Conservation (phyloP, 2,113 vertebrate genomes). For the Scophthalmus maximus region DNA sequence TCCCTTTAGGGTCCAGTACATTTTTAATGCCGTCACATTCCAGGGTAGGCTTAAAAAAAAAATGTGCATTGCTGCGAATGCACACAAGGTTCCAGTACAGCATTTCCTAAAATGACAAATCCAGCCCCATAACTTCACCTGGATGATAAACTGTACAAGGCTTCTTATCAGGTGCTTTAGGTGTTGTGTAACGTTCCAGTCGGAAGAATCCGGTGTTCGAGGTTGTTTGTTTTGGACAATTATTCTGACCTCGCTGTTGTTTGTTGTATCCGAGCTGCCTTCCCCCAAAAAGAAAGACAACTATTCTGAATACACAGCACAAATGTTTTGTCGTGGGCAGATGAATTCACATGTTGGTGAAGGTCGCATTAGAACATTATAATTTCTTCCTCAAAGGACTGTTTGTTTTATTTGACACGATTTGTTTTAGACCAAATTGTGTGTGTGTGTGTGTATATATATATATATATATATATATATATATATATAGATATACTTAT, state of each 20-base stretch:
- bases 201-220: too few species aligned
- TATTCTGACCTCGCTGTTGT: too few species aligned
- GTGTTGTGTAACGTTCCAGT: too few species aligned
- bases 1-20: constrained; percentile 10
- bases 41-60: not conserved
- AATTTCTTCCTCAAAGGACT: not conserved
- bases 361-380: not conserved
- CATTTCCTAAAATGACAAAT: not conserved
- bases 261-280: too few species aligned
- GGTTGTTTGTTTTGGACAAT: too few species aligned
- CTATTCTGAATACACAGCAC: too few species aligned
- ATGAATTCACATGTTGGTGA: not conserved
- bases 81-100: not conserved
- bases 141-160: not conserved
- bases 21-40: not conserved
- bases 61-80: not conserved
- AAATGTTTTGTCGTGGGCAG: not conserved
- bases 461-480: too few species aligned
- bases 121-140: not conserved
- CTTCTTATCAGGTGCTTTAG: not conserved
- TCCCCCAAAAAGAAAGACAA: too few species aligned
- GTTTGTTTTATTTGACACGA: not conserved
- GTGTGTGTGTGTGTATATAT: too few species aligned
- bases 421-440: too few species aligned
- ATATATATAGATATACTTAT: too few species aligned